Base-by-base conservation (phyloP, 2,888 invertebrate genomes). In the Chironomus riparius region DNA sequence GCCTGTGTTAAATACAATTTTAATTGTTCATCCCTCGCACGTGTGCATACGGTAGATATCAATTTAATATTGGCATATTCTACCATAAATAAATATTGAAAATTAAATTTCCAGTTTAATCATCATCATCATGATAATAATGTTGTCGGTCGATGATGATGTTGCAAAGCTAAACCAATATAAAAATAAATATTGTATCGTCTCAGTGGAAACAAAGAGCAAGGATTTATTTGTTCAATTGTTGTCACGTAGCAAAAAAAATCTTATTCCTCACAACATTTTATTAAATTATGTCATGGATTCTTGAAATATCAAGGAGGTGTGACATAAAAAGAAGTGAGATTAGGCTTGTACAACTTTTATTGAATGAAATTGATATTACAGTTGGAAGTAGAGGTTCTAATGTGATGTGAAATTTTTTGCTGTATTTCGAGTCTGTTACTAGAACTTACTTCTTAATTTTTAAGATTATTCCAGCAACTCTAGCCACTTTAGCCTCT, bases 1-100 rank as follows among this genome's bases (percentile, higher is more conserved):
- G 73, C 18, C 28, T 12, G 65, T 56, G 73, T 73, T 62, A 73
- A 73, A 73, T 73, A 74, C 74, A 65, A 68, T 74, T 62, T 74
- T 68, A 68, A 74, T 74, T 74, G 74, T 68, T 73, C 62, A 65
- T 65, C 10, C 12, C 65, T 65, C 65, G 65, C 65, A 65, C 65
- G 65, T 65, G 65, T 21, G 5, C 56, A 65, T 65, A 22, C 21
- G 65, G n/a, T 24, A 21, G 21, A 65, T 65, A 21, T 24, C 24
- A 21, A 65, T 65, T 65, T 65, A 65, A 65, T 65, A 65, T 65
- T 65, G 65, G 22, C 65, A 65, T 65, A 21, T 65, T 65, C 65
- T 22, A 65, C 65, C 65, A 65, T 65, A 65, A 65, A 65, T 65
- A 65, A 65, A 65, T 65, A 65, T 13, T 22, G 65, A 65, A 65